Evolutionary conservation across 1,140 invertebrate species (phyloP), one percentile per base, ranked within the genome.

Genomic region (Habropoda laboriosa): DNA sequence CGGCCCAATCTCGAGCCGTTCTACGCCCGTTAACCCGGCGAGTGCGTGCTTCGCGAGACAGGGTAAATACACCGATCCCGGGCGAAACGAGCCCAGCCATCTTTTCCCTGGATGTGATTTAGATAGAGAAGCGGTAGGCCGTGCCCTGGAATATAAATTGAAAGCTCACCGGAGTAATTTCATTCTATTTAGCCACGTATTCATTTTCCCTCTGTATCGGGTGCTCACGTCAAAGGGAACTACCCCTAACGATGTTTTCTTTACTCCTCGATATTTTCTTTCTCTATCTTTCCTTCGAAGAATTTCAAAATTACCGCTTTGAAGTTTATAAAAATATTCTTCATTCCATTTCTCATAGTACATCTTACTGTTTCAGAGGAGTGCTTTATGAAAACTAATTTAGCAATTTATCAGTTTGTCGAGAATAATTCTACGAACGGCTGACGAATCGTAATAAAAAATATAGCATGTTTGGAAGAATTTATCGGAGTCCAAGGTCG

Each of bases 91-190:
- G 30, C 21, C 18, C 51, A 24, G 21, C 51, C 51, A 63, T 64
- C 49, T 66, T 76, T 16, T 13, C 7, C 38, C 7, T 3, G 38
- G 47, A 55, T 55, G 24, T 27, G 75, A 61, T 78, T 71, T 71
- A 61, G 40, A 60, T 42, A 45, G 32, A 66, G 40, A 57, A n/a
- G 18, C 16, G 7, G 63, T 42, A 64, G 63, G 49, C 38, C 57
- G 35, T 71, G 66, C 35, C n/a, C 13, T n/a, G 27, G 68, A 63
- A 79, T 53, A 79, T 38, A 60, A 49, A 78, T 71, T 27, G 67
- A 61, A 63, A 61, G 35, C 53, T 45, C 16, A 13, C 30, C 12
- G 21, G 57, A 16, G 49, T 67, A 55, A 66, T 75, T 75, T 40
- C 27, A 67, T 67, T 67, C 32, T 40, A 64, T 27, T 53, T 67